Evolutionary conservation across 2,113 vertebrate species (phyloP).

Genomic region (Merops nubicus): DNA sequence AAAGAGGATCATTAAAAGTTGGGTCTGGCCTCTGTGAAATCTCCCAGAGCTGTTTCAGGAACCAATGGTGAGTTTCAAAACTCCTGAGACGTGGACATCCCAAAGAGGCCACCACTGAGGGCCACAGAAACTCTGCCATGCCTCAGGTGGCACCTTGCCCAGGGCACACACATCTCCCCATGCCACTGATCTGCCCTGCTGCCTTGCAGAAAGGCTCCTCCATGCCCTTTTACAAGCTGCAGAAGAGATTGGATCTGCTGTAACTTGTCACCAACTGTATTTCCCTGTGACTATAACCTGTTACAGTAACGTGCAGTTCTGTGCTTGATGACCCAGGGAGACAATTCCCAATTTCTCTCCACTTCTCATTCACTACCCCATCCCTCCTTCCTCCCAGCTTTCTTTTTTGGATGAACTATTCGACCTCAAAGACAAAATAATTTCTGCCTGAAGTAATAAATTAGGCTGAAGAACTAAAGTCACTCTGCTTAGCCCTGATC

Average conservation of each 20-base stretch:
- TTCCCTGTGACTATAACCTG: neutral
- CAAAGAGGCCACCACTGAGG: neutral
- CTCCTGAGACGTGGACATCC: neutral
- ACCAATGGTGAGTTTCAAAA: neutral
- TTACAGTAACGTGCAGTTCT: neutral
- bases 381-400: neutral
- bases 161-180: neutral
- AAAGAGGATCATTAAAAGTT: neutral
- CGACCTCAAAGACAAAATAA: neutral
- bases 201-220: neutral
- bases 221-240: neutral
- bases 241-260: neutral
- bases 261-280: neutral
- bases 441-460: neutral
- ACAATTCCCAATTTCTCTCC: neutral
- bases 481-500: too few relatives aligned
- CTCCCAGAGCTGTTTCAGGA: conserved; percentile 4
- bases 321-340: neutral
- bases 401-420: neutral
- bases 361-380: neutral
- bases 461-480: neutral
- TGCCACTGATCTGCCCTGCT: neutral
- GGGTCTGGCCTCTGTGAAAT: neutral
- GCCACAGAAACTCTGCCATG: neutral
- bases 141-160: neutral